phyloP scores from a whole-genome alignment of 2,888 invertebrate genomes.

The Acheta domesticus region DNA sequence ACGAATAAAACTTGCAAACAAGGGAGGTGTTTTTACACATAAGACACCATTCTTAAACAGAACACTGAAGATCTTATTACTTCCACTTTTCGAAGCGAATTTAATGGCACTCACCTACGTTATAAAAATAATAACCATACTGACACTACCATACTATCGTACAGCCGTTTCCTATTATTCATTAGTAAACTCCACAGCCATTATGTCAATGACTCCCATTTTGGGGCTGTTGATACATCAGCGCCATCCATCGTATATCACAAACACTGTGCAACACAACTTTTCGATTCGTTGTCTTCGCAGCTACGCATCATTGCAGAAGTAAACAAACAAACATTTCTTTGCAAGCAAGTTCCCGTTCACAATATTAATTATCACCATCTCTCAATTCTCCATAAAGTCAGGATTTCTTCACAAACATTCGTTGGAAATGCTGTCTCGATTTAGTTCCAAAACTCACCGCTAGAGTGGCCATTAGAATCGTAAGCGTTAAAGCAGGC shows the following conservation, averaged over 20 bases:
- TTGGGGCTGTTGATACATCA: constrained; percentile 35
- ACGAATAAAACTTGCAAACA: constrained; percentile 9
- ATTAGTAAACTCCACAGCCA: constrained; percentile 39
- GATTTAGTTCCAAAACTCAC: constrained; percentile 32
- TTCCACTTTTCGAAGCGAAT: background rate
- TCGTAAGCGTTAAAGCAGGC: constrained; percentile 19
- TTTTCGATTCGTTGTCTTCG: constrained; percentile 12
- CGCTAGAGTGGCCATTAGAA: constrained; percentile 36
- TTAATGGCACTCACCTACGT: constrained; percentile 27
- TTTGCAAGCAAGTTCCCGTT: too few relatives aligned
- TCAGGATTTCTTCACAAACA: constrained; percentile 1
- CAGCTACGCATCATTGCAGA: too few relatives aligned
- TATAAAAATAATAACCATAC: constrained; percentile 21
- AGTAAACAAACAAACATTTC: too few relatives aligned
- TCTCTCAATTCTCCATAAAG: background rate
- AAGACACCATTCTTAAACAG: background rate
- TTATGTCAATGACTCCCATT: constrained; percentile 42
- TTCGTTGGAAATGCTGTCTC: background rate
- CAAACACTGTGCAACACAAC: constrained; percentile 26
- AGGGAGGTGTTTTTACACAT: background rate
- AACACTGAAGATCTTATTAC: background rate
- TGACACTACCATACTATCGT: background rate
- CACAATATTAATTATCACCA: constrained; percentile 12
- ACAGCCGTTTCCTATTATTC: constrained; percentile 31
- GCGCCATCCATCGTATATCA: constrained; percentile 33